Base-by-base conservation (phyloP, 1,140 invertebrate species). In the Zaprionus gabonicus region DNA sequence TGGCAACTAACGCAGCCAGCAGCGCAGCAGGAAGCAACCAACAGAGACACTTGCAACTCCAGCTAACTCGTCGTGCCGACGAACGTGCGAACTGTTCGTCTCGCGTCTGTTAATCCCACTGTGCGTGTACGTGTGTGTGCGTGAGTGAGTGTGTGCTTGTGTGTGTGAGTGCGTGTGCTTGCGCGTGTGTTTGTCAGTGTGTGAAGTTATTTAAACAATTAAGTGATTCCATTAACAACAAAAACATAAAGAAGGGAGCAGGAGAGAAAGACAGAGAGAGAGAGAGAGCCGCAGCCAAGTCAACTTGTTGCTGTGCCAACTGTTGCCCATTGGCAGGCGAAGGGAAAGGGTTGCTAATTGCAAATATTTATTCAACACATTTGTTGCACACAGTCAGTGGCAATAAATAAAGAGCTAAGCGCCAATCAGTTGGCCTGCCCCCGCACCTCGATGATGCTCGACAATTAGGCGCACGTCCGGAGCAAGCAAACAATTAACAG, bases 341-440 rank as follows among this genome's bases (percentile, higher is more conserved):
- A 3, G n/a, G 7, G 6, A 15, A 9, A 17, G 7, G n/a, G 41
- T 46, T 46, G 85, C 60, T 68, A 66, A 64, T 72, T 70, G 62
- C 81, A 81, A 85, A 81, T 88, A 90, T 88, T 88, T 88, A 68
- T 41, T 36, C 49, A 74, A 57, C 85, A 79, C 31, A 90, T 90
- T 90, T 79, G 75, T 75, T 76, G 62, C 65, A 38, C 64, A 69
- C 69, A 57, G 25, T 46, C 34, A 60, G 44, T 41, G 23, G 17
- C 70, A 63, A 85, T 81, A 85, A 85, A 86, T 85, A 80, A 86
- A 58, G 62, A 67, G 65, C 71, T 81, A 76, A 76, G 55, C 58
- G 71, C 68, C 46, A 66, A 49, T 62, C 64, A 60, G 20, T 53
- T 36, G 36, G 20, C 15, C 36, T 20, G 38, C 25, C 31, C 38